Percentiles rank a stretch among this genome's conserved stretches.
phyloP scores from a whole-genome alignment of 2,888 invertebrate species.

The Ethmia dodecea region DNA sequence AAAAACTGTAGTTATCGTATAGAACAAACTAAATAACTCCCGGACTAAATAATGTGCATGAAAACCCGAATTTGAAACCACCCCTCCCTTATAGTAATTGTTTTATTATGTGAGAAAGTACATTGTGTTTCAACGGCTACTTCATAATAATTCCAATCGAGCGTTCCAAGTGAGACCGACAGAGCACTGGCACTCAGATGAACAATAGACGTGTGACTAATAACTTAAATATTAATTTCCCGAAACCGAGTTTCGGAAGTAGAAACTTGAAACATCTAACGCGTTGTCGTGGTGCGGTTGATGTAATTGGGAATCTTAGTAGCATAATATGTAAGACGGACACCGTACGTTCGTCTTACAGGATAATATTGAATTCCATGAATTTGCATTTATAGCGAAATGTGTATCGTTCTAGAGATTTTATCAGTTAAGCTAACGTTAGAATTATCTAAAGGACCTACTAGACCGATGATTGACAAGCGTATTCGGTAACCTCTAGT shows the following conservation, averaged over 20 bases:
- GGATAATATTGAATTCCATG: slow-evolving; percentile 74
- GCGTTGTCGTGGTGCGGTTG: slow-evolving; percentile 31
- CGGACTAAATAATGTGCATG: no score
- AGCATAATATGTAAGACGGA: slow-evolving; percentile 71
- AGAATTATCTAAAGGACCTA: slow-evolving; percentile 58
- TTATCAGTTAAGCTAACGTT: slow-evolving; percentile 69
- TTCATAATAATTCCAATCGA: no score
- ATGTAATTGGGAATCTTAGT: slow-evolving; percentile 54
- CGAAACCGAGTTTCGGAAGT: slow-evolving; percentile 1
- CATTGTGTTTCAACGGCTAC: no score
- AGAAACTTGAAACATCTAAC: background rate
- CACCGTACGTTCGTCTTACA: slow-evolving; percentile 49
- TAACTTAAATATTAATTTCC: no score
- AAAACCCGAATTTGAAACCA: no score
- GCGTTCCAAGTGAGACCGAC: no score
- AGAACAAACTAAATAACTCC: no score
- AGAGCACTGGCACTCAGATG: no score
- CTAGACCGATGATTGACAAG: slow-evolving; percentile 54
- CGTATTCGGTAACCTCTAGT: slow-evolving; percentile 69
- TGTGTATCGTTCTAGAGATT: slow-evolving; percentile 75
- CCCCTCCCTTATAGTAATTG: no score
- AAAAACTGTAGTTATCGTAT: no score
- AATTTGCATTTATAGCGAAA: slow-evolving; percentile 77
- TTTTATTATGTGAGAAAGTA: no score
- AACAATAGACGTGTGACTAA: no score